Conservation (phyloP, 2,113 vertebrate species). For the Emydura subglobosa region DNA sequence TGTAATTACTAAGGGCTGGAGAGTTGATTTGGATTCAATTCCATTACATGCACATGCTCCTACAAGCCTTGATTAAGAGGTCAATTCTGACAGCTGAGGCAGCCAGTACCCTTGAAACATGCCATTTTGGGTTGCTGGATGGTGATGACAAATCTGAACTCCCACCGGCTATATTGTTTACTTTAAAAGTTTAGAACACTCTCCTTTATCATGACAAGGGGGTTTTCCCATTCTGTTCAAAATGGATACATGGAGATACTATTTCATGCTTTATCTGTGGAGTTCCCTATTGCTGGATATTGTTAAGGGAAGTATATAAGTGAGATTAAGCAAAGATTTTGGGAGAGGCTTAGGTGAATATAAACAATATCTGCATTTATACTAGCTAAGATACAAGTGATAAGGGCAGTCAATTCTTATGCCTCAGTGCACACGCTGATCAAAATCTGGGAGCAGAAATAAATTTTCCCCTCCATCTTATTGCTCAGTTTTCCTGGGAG, state of each 20-base stretch:
- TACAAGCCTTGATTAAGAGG: constrained; percentile 17
- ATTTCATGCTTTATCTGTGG: background rate
- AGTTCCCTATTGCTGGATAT: accelerated
- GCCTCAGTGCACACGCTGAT: background rate
- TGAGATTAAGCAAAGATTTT: background rate
- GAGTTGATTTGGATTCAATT: background rate
- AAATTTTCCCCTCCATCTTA: background rate
- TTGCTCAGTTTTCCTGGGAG: background rate
- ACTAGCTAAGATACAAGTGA: background rate
- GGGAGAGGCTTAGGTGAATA: background rate
- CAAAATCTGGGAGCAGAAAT: background rate
- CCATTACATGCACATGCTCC: background rate
- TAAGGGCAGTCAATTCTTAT: background rate
- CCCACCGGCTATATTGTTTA: background rate
- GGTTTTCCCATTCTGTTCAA: background rate
- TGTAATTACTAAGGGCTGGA: constrained; percentile 3
- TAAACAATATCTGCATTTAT: background rate
- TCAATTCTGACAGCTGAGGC: constrained; percentile 50
- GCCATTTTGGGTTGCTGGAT: constrained; percentile 15
- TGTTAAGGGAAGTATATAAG: background rate
- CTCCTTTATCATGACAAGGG: background rate
- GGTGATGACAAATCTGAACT: constrained; percentile 22
- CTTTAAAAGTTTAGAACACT: background rate
- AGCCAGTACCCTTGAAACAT: constrained; percentile 5
- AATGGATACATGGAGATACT: accelerated